These are phyloP conservation scores for Aphelocoma californica DNA, from an alignment of 2,797 vertebrate genomes.

Conservation along the genomic window DNA sequence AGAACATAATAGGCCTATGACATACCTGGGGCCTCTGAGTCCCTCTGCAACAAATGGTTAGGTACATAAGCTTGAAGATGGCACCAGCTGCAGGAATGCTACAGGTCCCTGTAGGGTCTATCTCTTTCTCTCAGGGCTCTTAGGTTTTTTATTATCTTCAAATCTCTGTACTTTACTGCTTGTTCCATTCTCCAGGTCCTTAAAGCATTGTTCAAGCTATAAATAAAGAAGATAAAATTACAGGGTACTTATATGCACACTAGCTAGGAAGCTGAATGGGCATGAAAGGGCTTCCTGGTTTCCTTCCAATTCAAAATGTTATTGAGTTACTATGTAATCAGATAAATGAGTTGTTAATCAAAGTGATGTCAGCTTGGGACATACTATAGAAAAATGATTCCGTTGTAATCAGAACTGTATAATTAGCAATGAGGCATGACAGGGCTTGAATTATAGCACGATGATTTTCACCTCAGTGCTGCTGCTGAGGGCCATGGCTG, in stretches of 20 bases:
- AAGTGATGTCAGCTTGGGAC: constrained; percentile 69
- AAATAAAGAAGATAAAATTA: constrained; percentile 65
- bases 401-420: constrained; percentile 62
- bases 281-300: constrained; percentile 63
- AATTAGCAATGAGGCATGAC: constrained; percentile 69
- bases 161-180: constrained; percentile 19
- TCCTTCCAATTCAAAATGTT: constrained; percentile 68
- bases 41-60: background rate
- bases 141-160: constrained; percentile 34
- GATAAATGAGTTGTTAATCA: constrained; percentile 71
- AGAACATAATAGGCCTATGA: constrained; percentile 34
- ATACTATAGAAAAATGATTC: constrained; percentile 66
- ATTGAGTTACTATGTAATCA: constrained; percentile 69
- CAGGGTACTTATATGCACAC: background rate
- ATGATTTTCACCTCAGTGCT: constrained; percentile 59
- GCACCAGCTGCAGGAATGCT: background rate
- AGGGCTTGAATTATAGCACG: constrained; percentile 55
- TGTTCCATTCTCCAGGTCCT: constrained; percentile 34
- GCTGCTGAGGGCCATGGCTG: constrained; percentile 43
- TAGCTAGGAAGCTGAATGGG: constrained; percentile 60
- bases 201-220: constrained; percentile 53
- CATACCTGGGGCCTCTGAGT: constrained; percentile 9
- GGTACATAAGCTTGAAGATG: background rate
- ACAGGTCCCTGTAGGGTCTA: background rate
- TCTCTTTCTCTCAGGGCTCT: background rate